A percentile compares a stretch with the other conserved stretches of the same genome.
Conservation (phyloP, 1,140 invertebrate genomes). For the Helicoverpa armigera region DNA sequence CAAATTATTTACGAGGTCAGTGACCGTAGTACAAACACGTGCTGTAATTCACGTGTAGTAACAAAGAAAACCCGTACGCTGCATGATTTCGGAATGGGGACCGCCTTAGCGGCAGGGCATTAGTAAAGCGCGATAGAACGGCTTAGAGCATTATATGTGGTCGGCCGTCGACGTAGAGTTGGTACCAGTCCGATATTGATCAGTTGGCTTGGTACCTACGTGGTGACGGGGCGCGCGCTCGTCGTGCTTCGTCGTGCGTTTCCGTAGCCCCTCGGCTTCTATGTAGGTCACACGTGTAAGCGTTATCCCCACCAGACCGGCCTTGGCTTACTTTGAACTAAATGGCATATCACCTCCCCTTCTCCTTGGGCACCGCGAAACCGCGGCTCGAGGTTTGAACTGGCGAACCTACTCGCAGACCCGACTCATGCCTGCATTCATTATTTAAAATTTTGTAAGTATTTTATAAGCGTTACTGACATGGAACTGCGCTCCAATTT, state of each 20-base stretch:
- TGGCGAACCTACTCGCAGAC: background rate
- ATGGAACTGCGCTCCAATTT: too few relatives aligned
- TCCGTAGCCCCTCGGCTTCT: slow-evolving; percentile 66
- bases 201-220: slow-evolving; percentile 43
- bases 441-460: background rate
- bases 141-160: slow-evolving; percentile 19
- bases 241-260: slow-evolving; percentile 70
- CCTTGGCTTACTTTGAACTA: slow-evolving; percentile 84
- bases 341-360: slow-evolving; percentile 81
- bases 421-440: background rate
- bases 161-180: slow-evolving; percentile 5
- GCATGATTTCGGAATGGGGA: background rate
- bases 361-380: slow-evolving; percentile 68
- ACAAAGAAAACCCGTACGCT: slow-evolving; percentile 45
- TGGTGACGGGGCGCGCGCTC: slow-evolving; percentile 61
- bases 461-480: too few relatives aligned
- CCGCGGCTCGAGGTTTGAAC: background rate
- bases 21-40: slow-evolving; percentile 60
- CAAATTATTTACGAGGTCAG: slow-evolving; percentile 54
- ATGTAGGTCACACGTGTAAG: slow-evolving; percentile 86
- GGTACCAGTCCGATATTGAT: slow-evolving; percentile 26
- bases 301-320: slow-evolving; percentile 82
- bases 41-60: slow-evolving; percentile 59
- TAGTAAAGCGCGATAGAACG: background rate
- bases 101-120: background rate